Evolutionary conservation across 2,113 vertebrate species (phyloP).

Genomic region (Camelus bactrianus): DNA sequence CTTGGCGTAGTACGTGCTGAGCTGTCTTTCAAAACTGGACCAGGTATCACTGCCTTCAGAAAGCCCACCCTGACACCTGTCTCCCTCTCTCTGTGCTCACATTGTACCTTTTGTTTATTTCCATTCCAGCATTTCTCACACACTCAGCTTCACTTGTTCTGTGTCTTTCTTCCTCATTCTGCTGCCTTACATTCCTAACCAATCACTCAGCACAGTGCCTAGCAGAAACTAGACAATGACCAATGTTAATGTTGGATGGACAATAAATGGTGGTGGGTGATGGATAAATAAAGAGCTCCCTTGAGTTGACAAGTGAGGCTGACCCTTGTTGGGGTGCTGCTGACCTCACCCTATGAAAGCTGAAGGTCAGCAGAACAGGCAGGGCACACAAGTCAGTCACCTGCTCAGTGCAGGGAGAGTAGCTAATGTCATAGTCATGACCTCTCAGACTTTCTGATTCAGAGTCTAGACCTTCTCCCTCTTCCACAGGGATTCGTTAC

Average conservation of each 20-base stretch:
- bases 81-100: background rate
- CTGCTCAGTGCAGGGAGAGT: background rate
- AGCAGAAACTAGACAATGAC: background rate
- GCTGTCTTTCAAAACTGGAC: background rate
- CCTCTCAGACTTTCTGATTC: background rate
- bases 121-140: background rate
- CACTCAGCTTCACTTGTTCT: background rate
- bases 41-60: background rate
- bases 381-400: background rate
- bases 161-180: background rate
- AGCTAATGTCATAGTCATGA: background rate
- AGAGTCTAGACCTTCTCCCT: background rate
- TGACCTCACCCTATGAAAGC: background rate
- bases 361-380: background rate
- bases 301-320: background rate
- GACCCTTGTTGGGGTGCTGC: background rate
- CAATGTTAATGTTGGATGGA: background rate
- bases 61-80: background rate
- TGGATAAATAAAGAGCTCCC: background rate
- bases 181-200: constrained; percentile 7
- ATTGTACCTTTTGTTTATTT: background rate
- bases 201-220: background rate
- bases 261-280: background rate
- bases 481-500: background rate
- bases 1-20: background rate